A percentile compares a stretch with the other conserved stretches of the same genome.
These are phyloP conservation scores for Mus musculus DNA, from an alignment of 2,113 vertebrate genomes.

Conservation along the genomic window DNA sequence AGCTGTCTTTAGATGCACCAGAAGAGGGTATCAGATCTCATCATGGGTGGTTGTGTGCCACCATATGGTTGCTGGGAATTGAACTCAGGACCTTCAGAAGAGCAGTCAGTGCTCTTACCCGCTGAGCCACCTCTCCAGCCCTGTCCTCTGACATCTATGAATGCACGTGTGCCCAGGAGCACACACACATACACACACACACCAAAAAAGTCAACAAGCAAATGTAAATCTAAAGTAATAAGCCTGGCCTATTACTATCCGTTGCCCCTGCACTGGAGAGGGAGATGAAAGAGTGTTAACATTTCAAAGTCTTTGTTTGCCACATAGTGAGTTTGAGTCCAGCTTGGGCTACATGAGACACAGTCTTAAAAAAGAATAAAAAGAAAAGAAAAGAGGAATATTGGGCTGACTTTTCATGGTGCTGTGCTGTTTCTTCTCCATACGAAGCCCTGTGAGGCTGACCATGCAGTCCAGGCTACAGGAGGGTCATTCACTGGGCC, in stretches of 20 bases:
- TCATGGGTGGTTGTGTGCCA: too few species aligned
- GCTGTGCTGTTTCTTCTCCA: not conserved
- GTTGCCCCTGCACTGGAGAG: not conserved
- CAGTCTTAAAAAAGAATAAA: not conserved
- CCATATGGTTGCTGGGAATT: too few species aligned
- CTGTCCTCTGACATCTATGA: not conserved
- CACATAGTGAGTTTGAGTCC: not conserved
- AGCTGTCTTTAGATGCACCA: too few species aligned
- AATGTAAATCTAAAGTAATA: not conserved
- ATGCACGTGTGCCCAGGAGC: too few species aligned
- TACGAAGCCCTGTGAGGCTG: too few species aligned
- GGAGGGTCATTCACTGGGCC: not conserved
- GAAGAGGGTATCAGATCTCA: too few species aligned
- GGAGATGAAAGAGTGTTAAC: not conserved
- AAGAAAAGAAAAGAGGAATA: not conserved
- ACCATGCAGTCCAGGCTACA: too few species aligned
- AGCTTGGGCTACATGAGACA: not conserved
- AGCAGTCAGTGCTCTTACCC: too few species aligned
- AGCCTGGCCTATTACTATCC: too few species aligned
- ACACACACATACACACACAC: not conserved
- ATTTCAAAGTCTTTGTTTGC: not conserved
- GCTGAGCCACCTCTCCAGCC: too few species aligned
- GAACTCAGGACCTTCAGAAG: too few species aligned
- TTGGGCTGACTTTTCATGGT: not conserved
- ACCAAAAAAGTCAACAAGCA: too few species aligned